Conservation (phyloP, 2,888 invertebrate species). For the Cerastis rubricosa region DNA sequence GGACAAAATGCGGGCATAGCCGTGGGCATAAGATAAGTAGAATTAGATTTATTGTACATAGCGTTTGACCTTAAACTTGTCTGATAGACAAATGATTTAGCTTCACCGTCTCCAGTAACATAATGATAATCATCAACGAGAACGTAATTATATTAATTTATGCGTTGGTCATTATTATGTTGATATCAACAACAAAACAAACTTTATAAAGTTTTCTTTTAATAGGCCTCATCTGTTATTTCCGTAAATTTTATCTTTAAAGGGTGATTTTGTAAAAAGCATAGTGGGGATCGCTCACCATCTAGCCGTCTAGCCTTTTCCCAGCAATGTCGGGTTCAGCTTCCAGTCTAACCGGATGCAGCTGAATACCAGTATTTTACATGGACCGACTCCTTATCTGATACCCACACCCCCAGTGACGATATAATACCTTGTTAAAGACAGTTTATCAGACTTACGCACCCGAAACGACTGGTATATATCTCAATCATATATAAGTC, state of each 20-base stretch:
- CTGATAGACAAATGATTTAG: neutral
- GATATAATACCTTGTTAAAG: neutral
- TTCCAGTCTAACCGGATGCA: neutral
- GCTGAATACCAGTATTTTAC: neutral
- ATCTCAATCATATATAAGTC: no score
- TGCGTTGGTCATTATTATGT: neutral
- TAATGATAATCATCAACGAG: neutral
- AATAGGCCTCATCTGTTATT: neutral
- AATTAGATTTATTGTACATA: slow-evolving; percentile 12
- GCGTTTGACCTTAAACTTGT: slow-evolving; percentile 13
- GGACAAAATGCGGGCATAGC: no score
- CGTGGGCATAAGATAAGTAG: slow-evolving; percentile 1
- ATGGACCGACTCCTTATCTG: neutral
- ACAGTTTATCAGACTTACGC: neutral
- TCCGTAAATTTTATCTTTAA: no score
- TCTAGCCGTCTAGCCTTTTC: neutral
- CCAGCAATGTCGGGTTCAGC: neutral
- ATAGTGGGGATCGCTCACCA: neutral
- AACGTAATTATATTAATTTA: neutral
- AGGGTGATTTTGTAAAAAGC: no score
- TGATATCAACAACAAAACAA: neutral
- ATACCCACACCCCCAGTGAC: neutral
- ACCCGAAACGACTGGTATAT: neutral
- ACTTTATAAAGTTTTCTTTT: no score
- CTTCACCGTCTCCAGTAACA: neutral